Conservation (phyloP, 2,888 invertebrate species). For the Baccha elongata region DNA sequence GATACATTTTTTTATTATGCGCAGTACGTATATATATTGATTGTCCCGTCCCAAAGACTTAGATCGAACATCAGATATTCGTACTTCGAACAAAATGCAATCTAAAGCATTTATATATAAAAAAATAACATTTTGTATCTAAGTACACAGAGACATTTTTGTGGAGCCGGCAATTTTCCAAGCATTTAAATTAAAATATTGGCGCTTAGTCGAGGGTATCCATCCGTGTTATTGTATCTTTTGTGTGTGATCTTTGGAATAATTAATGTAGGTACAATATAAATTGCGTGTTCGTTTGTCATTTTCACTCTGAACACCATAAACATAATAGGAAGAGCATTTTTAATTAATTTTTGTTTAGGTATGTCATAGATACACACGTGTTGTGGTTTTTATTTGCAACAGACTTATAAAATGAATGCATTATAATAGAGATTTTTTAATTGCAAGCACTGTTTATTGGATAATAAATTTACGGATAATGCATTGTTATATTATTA, state of each 20-base stretch:
- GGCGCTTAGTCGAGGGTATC: constrained; percentile 62
- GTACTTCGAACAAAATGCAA: constrained; percentile 36
- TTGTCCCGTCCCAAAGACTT: neutral
- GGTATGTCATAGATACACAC: neutral
- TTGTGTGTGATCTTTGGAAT: constrained; percentile 15
- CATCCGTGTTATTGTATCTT: constrained; percentile 27
- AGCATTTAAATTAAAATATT: constrained; percentile 60
- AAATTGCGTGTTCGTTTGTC: constrained; percentile 40
- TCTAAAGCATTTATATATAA: constrained; percentile 69
- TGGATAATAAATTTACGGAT: neutral
- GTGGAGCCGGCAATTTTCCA: constrained; percentile 58
- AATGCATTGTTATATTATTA: neutral
- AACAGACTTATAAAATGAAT: neutral
- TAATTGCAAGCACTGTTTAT: neutral
- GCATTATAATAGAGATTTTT: constrained; percentile 27
- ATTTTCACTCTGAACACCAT: neutral
- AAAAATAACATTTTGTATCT: too few relatives aligned
- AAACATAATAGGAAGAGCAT: neutral
- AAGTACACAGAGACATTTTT: constrained; percentile 50
- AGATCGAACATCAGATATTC: constrained; percentile 4
- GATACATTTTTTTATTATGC: constrained; percentile 23
- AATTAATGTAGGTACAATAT: neutral
- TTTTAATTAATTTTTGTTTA: neutral
- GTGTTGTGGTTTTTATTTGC: neutral
- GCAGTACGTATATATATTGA: neutral